Conservation (phyloP, 2,113 vertebrate species). For the Murina feae region DNA sequence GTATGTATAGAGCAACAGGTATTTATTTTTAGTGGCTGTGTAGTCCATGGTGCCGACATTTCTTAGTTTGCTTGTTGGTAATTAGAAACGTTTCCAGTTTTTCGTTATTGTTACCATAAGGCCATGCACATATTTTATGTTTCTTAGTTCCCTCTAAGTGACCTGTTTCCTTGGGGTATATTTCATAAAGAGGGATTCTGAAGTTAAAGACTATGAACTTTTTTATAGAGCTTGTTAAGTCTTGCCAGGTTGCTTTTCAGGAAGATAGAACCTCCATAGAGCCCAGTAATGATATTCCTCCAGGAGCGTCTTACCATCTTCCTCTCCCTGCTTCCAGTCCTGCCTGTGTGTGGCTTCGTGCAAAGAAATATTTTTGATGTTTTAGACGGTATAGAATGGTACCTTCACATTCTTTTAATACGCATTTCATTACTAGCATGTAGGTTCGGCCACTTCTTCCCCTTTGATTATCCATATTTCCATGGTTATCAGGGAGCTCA, state of each 20-base stretch:
- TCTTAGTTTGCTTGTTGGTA: not conserved
- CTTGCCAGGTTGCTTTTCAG: not conserved
- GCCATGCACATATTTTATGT: not conserved
- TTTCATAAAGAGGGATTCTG: not conserved
- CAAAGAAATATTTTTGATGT: not conserved
- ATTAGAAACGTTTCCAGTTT: not conserved
- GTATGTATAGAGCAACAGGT: not conserved
- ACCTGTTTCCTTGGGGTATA: not conserved
- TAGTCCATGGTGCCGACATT: too few relatives aligned
- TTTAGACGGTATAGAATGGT: not conserved
- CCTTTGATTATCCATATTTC: not conserved
- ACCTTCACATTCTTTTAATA: not conserved
- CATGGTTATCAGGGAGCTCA: not conserved
- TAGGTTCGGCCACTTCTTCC: not conserved
- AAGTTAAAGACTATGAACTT: not conserved
- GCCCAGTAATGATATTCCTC: not conserved
- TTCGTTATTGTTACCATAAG: not conserved
- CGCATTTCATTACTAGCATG: not conserved
- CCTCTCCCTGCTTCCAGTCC: not conserved
- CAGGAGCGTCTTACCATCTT: not conserved
- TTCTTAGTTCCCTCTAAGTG: not conserved
- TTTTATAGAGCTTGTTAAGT: constrained; percentile 40
- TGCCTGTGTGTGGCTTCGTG: not conserved
- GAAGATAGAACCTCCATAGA: not conserved
- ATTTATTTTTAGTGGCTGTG: not conserved